Evolutionary conservation across 2,113 vertebrate species (phyloP).

Genomic region (Bagarius yarrelli): DNA sequence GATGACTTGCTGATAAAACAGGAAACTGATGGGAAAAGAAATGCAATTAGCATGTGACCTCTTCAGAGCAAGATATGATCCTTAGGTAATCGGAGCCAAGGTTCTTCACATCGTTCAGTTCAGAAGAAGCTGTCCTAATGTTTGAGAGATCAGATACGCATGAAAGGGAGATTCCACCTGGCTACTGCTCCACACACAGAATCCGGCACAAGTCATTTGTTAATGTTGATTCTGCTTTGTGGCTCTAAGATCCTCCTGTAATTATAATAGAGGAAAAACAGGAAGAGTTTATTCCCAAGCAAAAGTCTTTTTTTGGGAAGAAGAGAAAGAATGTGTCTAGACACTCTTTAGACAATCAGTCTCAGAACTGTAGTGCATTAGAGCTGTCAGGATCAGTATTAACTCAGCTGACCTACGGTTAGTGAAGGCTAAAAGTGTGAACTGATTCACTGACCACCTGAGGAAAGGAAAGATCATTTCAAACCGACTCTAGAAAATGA

Average conservation of each 20-base stretch:
- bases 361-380: not conserved
- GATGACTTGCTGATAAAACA: constrained; percentile 25
- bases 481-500: not conserved
- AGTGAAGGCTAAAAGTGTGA: not conserved
- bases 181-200: constrained; percentile 31
- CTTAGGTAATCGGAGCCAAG: constrained; percentile 19
- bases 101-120: not conserved
- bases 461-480: not conserved
- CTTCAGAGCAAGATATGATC: constrained; percentile 25
- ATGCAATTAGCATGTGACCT: constrained; percentile 21
- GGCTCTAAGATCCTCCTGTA: not conserved
- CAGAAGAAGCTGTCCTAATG: constrained; percentile 16
- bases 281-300: not conserved
- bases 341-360: not conserved
- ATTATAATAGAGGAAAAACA: constrained; percentile 17
- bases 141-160: constrained; percentile 36
- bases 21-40: constrained; percentile 1
- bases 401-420: not conserved
- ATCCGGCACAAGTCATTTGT: constrained; percentile 42
- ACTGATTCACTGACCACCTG: not conserved
- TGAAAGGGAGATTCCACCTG: constrained; percentile 37
- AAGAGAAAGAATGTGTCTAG: not conserved
- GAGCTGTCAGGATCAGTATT: constrained; percentile 11
- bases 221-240: constrained; percentile 29
- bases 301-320: not conserved